Evolutionary conservation across 1,140 invertebrate species (phyloP).

Genomic region (Chrysomallon squamiferum): DNA sequence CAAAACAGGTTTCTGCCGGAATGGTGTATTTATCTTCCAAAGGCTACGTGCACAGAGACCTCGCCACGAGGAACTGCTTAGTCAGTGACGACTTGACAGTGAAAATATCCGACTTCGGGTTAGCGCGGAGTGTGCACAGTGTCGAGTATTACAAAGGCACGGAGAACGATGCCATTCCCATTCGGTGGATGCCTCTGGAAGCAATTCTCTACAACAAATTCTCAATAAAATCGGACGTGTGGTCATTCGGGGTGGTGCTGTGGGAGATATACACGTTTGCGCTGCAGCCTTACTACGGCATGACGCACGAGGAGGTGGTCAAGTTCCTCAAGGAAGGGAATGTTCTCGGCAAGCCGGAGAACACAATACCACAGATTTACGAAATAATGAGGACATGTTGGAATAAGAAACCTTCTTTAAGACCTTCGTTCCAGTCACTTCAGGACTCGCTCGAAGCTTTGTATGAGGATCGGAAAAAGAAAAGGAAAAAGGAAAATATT

Average conservation of each 20-base stretch:
- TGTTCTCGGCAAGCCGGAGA: constrained; percentile 90
- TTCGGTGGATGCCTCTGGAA: constrained; percentile 93
- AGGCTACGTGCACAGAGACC: constrained; percentile 78
- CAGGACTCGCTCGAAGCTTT: constrained; percentile 40
- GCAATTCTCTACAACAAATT: constrained; percentile 96
- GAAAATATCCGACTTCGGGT: constrained; percentile 97
- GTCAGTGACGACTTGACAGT: constrained; percentile 81
- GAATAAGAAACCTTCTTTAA: constrained; percentile 81
- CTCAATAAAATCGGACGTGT: constrained; percentile 96
- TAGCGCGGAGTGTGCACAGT: constrained; percentile 91
- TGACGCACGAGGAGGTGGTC: constrained; percentile 91
- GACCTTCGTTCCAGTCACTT: constrained; percentile 77
- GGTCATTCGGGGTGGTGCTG: constrained; percentile 95
- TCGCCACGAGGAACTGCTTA: constrained; percentile 94
- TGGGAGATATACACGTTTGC: constrained; percentile 99
- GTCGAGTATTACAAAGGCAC: constrained; percentile 76
- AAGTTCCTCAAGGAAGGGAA: constrained; percentile 93
- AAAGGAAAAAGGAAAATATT: constrained; percentile 18
- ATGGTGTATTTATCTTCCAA: constrained; percentile 89
- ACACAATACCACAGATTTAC: constrained; percentile 88
- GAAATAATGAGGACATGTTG: constrained; percentile 93
- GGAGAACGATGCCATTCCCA: constrained; percentile 66
- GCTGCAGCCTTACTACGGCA: constrained; percentile 91
- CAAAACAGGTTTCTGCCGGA: constrained; percentile 89
- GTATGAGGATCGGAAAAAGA: constrained; percentile 35